Conservation (phyloP, 2,888 invertebrate species). For the Campoplex nolae region DNA sequence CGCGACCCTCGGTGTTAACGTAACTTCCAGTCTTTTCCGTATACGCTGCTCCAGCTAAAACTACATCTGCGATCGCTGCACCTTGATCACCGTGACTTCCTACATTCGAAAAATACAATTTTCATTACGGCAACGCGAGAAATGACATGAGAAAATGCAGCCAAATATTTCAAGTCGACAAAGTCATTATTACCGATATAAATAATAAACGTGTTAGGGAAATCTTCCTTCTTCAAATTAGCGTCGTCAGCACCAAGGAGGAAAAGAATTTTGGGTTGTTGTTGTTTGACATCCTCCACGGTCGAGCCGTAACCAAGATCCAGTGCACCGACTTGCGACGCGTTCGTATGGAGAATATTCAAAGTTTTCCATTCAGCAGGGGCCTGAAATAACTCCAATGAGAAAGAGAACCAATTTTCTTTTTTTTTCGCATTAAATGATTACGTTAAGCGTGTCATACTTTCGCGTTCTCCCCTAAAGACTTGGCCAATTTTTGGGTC, state of each 20-base stretch:
- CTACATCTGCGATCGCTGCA: slow-evolving; percentile 95
- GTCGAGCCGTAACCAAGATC: slow-evolving; percentile 95
- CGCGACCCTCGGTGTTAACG: slow-evolving; percentile 98
- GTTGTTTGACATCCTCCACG: slow-evolving; percentile 87
- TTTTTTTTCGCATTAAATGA: background rate
- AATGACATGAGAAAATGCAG: background rate
- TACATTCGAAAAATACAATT: slow-evolving; percentile 77
- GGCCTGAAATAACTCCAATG: slow-evolving; percentile 75
- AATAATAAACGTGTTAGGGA: slow-evolving; percentile 94
- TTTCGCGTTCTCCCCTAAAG: slow-evolving; percentile 86
- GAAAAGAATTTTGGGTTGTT: slow-evolving; percentile 92
- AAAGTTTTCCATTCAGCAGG: slow-evolving; percentile 90
- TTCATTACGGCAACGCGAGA: background rate
- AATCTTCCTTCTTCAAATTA: slow-evolving; percentile 90
- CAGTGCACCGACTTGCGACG: slow-evolving; percentile 96
- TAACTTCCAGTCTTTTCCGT: slow-evolving; percentile 99
- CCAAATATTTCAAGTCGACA: background rate
- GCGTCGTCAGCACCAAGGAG: slow-evolving; percentile 97
- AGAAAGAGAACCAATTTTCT: background rate
- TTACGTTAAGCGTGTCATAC: slow-evolving; percentile 77
- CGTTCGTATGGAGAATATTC: slow-evolving; percentile 97
- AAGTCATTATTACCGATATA: slow-evolving; percentile 89
- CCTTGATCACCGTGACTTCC: slow-evolving; percentile 99
- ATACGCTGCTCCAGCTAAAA: slow-evolving; percentile 98
- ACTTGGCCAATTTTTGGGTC: slow-evolving; percentile 90